Percentiles rank a stretch among this genome's conserved stretches.
These are phyloP conservation scores for Thyatira batis DNA, from an alignment of 2,888 invertebrate genomes.

Conservation along the genomic window DNA sequence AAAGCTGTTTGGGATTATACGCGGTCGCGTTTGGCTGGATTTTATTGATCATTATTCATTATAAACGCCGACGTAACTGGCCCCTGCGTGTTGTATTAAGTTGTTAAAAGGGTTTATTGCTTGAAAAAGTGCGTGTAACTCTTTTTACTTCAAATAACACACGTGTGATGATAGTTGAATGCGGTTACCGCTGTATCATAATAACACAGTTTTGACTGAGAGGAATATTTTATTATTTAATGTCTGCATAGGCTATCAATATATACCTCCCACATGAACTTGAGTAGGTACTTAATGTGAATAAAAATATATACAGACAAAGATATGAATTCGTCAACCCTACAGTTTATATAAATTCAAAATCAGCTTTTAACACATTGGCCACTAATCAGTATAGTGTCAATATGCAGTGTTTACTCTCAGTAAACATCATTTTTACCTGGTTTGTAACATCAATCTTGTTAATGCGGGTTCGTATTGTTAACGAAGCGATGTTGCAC, in stretches of 20 bases:
- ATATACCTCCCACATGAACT: too few species aligned
- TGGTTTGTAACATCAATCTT: constrained; percentile 43
- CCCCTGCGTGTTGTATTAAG: constrained; percentile 61
- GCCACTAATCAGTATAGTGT: neutral
- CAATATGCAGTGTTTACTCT: neutral
- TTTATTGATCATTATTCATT: constrained; percentile 77
- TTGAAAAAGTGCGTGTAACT: constrained; percentile 36
- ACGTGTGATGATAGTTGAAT: neutral
- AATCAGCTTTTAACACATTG: neutral
- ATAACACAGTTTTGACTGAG: neutral
- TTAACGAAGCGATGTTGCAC: constrained; percentile 70
- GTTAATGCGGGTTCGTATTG: constrained; percentile 54
- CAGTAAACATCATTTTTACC: constrained; percentile 36
- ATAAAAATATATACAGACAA: neutral
- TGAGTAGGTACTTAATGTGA: neutral
- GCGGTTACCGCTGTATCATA: neutral
- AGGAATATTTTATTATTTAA: neutral
- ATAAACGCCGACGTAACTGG: constrained; percentile 60
- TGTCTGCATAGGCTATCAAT: neutral
- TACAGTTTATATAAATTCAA: neutral
- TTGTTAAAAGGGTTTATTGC: constrained; percentile 62
- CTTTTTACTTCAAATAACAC: neutral
- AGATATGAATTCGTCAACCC: too few species aligned
- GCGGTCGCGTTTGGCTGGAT: constrained; percentile 55
- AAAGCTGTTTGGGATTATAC: constrained; percentile 42